Conservation (phyloP, 64 coral and sea anemone genomes). For the Dendronephthya gigantea region DNA sequence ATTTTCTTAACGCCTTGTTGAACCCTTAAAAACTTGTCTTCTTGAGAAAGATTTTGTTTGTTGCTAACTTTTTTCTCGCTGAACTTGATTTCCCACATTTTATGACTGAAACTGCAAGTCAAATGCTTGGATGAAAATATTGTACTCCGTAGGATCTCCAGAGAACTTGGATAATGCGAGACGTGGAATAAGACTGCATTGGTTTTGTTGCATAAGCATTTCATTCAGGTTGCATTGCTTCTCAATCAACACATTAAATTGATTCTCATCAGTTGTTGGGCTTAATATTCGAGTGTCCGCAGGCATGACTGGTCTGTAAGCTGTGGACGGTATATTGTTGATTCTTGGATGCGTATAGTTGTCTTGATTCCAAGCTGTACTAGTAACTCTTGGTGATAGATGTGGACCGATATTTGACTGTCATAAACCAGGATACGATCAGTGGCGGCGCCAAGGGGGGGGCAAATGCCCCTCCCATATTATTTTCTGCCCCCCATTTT, state of each 20-base stretch:
- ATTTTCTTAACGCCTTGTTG: neutral
- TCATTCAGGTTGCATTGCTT: constrained; percentile 40
- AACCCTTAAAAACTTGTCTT: constrained; percentile 42
- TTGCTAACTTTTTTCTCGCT: no score
- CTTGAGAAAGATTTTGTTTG: constrained; percentile 37
- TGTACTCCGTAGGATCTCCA: constrained; percentile 41
- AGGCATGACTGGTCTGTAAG: neutral
- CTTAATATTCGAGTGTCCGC: neutral
- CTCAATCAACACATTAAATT: constrained; percentile 16
- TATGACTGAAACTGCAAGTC: constrained; percentile 41
- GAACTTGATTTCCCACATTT: no score
- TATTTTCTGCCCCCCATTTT: no score
- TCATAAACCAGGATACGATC: constrained; percentile 1
- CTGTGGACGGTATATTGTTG: neutral
- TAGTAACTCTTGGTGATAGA: neutral
- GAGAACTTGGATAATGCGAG: constrained; percentile 34
- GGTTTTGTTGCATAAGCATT: constrained; percentile 40
- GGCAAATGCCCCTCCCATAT: no score
- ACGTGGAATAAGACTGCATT: constrained; percentile 20
- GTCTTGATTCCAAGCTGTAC: neutral
- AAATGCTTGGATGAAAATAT: constrained; percentile 41
- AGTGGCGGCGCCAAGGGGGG: no score
- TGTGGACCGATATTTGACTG: neutral
- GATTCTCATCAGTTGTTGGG: neutral
- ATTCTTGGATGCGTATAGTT: neutral